A percentile compares a stretch with the other conserved stretches of the same genome.
These are phyloP conservation scores for Lepidotrigona ventralis DNA, from an alignment of 1,140 invertebrate species.

Conservation along the genomic window DNA sequence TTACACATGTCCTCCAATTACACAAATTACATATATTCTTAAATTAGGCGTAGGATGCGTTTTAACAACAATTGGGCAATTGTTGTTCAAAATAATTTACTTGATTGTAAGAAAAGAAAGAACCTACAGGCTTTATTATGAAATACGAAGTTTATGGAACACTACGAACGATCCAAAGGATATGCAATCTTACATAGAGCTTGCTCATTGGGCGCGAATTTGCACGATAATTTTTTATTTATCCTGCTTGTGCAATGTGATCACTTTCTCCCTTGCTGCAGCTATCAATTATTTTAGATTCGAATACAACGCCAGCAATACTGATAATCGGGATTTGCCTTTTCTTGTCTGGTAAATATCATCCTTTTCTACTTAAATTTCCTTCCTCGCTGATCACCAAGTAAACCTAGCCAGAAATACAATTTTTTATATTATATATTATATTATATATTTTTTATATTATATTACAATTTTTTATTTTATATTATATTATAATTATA, in stretches of 20 bases:
- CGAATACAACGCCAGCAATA: background rate
- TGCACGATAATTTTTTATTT: constrained; percentile 25
- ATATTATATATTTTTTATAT: no score
- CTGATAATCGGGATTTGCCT: constrained; percentile 31
- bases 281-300: background rate
- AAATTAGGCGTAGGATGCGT: constrained; percentile 49
- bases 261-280: constrained; percentile 10
- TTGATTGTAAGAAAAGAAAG: constrained; percentile 16
- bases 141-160: constrained; percentile 42
- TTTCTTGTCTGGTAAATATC: constrained; percentile 48
- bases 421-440: background rate
- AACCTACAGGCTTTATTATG: constrained; percentile 20
- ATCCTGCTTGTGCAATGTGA: constrained; percentile 1
- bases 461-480: no score
- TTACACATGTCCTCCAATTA: rapidly evolving
- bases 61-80: constrained; percentile 36
- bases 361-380: background rate
- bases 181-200: background rate
- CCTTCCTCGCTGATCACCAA: background rate
- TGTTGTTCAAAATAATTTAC: constrained; percentile 55
- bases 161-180: constrained; percentile 16
- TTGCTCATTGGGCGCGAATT: constrained; percentile 33
- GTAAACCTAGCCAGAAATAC: background rate
- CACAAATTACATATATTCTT: no score
- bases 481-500: no score